phyloP scores from a whole-genome alignment of 2,888 invertebrate species.

The Steinernema hermaphroditum region DNA sequence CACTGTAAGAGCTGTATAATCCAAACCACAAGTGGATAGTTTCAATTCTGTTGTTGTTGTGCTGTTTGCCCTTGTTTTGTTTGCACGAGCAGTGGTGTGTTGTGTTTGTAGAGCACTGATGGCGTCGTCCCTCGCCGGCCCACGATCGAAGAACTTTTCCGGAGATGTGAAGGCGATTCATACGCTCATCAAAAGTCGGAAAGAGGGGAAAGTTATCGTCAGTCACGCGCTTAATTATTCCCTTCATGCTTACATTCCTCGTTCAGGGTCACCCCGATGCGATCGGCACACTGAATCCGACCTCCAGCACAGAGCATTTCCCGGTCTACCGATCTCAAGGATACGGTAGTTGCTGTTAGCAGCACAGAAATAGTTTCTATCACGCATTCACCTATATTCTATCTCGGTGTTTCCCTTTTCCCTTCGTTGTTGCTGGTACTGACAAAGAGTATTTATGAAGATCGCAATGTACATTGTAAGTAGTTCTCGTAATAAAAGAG shows the following conservation, averaged over 20 bases:
- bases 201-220: background rate
- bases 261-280: background rate
- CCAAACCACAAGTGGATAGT: too few species aligned
- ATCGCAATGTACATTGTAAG: background rate
- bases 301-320: background rate
- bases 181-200: background rate
- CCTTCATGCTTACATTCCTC: background rate
- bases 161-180: background rate
- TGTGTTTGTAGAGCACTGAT: conserved; percentile 21
- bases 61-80: too few species aligned
- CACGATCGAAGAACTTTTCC: conserved; percentile 15
- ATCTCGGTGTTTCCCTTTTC: background rate
- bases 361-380: background rate
- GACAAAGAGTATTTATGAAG: background rate
- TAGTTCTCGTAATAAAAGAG: background rate
- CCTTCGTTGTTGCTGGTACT: background rate
- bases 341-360: conserved; percentile 8
- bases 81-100: background rate
- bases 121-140: background rate
- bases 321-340: conserved; percentile 12
- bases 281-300: background rate
- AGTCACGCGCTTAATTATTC: too few species aligned
- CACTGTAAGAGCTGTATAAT: too few species aligned
- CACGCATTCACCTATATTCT: background rate
- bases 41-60: too few species aligned